Conservation (phyloP, 2,888 invertebrate species). For the Caenorhabditis doughertyi region DNA sequence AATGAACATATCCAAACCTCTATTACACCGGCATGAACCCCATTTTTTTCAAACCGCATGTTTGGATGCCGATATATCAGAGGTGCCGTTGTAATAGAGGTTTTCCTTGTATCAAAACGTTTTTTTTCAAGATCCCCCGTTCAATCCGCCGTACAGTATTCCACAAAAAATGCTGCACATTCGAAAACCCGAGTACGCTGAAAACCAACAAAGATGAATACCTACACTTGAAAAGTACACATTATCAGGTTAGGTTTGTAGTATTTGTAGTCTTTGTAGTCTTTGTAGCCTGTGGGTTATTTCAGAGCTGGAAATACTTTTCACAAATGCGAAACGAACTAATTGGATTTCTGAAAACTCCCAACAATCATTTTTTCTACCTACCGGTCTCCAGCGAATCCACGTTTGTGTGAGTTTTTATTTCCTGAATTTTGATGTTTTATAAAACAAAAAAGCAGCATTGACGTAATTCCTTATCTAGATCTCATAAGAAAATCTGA, state of each 20-base stretch:
- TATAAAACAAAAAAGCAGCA: too few relatives aligned
- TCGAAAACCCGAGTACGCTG: background rate
- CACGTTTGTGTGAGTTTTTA: too few relatives aligned
- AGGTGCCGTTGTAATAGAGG: too few relatives aligned
- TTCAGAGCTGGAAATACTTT: constrained; percentile 16
- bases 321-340: background rate
- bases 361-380: background rate
- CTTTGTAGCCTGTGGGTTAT: background rate
- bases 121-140: background rate
- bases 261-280: too few relatives aligned
- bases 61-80: too few relatives aligned
- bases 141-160: background rate
- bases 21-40: too few relatives aligned
- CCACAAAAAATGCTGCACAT: background rate
- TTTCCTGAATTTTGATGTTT: too few relatives aligned
- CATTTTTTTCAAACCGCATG: too few relatives aligned
- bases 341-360: background rate
- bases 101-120: too few relatives aligned
- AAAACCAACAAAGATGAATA: background rate
- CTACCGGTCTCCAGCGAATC: background rate
- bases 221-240: background rate
- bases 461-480: too few relatives aligned
- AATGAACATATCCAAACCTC: too few relatives aligned
- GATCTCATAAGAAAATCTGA: too few relatives aligned
- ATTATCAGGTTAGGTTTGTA: constrained; percentile 15